These are phyloP conservation scores for Phthorimaea operculella DNA, from an alignment of 1,140 invertebrate species.

Conservation along the genomic window DNA sequence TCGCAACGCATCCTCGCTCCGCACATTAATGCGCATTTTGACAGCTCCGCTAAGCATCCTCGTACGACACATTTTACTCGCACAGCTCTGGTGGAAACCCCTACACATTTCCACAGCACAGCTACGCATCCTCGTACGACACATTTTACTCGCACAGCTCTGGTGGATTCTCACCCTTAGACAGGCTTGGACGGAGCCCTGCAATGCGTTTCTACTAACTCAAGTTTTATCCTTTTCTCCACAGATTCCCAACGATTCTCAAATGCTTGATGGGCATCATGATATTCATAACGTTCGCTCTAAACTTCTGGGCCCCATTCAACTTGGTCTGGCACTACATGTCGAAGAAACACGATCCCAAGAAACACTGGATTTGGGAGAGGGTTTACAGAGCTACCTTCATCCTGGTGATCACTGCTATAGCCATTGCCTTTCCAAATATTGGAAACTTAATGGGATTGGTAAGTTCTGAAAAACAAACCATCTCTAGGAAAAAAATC, in stretches of 20 bases:
- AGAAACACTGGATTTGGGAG: constrained; percentile 45
- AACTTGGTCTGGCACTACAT: constrained; percentile 54
- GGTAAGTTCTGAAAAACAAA: constrained; percentile 23
- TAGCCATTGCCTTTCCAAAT: constrained; percentile 52
- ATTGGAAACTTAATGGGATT: constrained; percentile 53
- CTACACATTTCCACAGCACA: too few species aligned
- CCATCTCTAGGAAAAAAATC: too few species aligned
- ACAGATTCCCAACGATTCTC: constrained; percentile 47
- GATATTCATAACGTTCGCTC: constrained; percentile 53
- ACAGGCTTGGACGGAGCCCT: too few species aligned
- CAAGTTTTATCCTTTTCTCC: constrained; percentile 7
- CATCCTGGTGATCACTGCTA: constrained; percentile 33
- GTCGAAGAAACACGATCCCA: constrained; percentile 35
- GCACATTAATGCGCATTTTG: too few species aligned
- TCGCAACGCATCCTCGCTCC: too few species aligned
- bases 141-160: too few species aligned
- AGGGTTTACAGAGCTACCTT: constrained; percentile 42
- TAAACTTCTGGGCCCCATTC: constrained; percentile 58
- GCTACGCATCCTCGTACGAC: too few species aligned
- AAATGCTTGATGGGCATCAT: constrained; percentile 51
- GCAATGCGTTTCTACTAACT: background rate
- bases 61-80: too few species aligned
- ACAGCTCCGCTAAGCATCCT: too few species aligned
- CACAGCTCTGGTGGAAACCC: too few species aligned
- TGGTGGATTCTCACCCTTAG: too few species aligned